Conservation (phyloP, 2,888 invertebrate genomes). For the Rhopalosiphum nymphaeae region DNA sequence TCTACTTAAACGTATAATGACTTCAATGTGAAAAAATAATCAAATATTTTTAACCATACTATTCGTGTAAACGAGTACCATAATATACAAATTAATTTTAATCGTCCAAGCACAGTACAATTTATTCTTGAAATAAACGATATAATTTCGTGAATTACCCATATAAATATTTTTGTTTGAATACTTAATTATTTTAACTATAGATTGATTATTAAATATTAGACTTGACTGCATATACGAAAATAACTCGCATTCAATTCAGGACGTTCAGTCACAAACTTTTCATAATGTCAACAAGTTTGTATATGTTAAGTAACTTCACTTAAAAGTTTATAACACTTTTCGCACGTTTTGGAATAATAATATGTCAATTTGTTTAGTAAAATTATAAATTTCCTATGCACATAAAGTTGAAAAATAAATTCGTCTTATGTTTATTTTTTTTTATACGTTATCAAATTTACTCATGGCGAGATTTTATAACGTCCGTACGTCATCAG, state of each 20-base stretch:
- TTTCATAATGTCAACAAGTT: not conserved
- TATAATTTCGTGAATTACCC: not conserved
- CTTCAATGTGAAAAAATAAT: not conserved
- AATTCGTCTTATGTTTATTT: not conserved
- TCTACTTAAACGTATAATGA: not conserved
- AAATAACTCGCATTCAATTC: not conserved
- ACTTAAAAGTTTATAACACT: not conserved
- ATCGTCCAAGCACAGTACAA: not conserved
- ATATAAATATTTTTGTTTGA: not conserved
- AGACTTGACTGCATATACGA: not conserved
- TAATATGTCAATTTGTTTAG: not conserved
- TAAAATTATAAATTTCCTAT: not conserved
- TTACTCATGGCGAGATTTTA: not conserved
- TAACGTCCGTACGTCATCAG: not conserved
- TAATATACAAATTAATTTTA: not conserved
- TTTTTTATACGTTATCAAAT: not conserved
- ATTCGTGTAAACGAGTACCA: not conserved
- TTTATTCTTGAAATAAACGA: not conserved
- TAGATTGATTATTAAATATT: not conserved
- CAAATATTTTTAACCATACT: constrained; percentile 18
- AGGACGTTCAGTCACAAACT: not conserved
- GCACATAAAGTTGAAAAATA: not conserved
- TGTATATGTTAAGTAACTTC: not conserved
- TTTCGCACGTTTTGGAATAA: not conserved
- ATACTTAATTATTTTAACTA: not conserved